Evolutionary conservation across 2,888 invertebrate genomes (phyloP).

Genomic region (Macropis europaea): DNA sequence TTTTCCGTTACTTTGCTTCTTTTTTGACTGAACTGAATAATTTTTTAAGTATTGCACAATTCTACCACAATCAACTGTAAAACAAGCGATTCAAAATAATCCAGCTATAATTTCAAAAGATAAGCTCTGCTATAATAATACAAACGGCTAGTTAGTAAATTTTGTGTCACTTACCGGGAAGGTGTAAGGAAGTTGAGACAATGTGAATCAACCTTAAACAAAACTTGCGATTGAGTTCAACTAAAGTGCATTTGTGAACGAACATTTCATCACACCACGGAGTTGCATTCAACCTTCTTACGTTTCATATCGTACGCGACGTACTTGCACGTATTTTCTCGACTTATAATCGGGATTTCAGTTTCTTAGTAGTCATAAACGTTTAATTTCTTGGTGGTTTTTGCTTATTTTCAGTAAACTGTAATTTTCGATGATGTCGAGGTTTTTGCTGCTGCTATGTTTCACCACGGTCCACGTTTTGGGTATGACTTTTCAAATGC

Average conservation of each 20-base stretch:
- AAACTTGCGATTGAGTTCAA: not conserved
- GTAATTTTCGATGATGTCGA: conserved; percentile 53
- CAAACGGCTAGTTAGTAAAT: too few species aligned
- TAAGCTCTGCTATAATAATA: too few species aligned
- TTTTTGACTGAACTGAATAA: too few species aligned
- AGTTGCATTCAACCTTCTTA: conserved; percentile 30
- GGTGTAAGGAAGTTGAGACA: conserved; percentile 3
- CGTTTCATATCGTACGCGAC: conserved; percentile 24
- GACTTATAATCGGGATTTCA: conserved; percentile 1
- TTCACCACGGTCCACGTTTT: conserved; percentile 54
- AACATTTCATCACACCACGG: conserved; percentile 12
- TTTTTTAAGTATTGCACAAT: too few species aligned
- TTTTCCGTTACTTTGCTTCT: too few species aligned
- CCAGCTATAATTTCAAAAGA: too few species aligned
- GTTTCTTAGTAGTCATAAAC: not conserved
- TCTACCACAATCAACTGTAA: too few species aligned
- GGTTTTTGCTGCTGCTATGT: conserved; percentile 53
- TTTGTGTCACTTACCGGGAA: too few species aligned
- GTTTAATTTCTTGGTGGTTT: conserved; percentile 1
- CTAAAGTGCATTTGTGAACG: conserved; percentile 29
- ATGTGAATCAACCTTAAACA: not conserved
- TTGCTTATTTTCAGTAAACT: conserved; percentile 16
- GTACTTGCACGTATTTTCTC: conserved; percentile 15
- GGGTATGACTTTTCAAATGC: conserved; percentile 50
- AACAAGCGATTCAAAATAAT: too few species aligned